Percentiles rank a stretch among this genome's conserved stretches.
Evolutionary conservation across 2,113 vertebrate species (phyloP).

Genomic region (Microcebus tavaratra): DNA sequence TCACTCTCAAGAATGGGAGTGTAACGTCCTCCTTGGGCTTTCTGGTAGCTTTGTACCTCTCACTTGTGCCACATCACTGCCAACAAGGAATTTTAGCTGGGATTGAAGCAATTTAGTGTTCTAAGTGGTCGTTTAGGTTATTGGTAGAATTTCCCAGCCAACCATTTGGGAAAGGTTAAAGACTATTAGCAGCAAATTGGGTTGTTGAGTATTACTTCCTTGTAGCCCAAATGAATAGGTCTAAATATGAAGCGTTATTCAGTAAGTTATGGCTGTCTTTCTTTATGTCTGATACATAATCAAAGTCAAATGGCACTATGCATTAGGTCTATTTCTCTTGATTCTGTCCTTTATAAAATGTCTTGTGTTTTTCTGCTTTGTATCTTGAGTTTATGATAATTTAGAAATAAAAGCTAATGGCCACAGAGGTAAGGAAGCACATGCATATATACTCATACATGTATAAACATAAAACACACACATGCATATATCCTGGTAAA

Average conservation of each 20-base stretch:
- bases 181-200: not conserved
- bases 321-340: not conserved
- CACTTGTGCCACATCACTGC: not conserved
- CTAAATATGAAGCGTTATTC: not conserved
- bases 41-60: not conserved
- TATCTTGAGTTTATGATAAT: not conserved
- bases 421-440: not conserved
- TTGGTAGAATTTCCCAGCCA: not conserved
- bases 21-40: not conserved
- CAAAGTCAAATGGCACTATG: not conserved
- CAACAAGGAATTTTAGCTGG: slow-evolving; percentile 23
- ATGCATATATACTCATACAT: not conserved
- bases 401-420: not conserved
- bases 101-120: not conserved
- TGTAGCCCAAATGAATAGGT: not conserved
- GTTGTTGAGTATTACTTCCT: not conserved
- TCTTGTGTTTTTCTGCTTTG: not conserved
- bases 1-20: not conserved
- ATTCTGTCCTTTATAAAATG: not conserved
- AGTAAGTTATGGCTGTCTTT: not conserved
- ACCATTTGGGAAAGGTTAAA: not conserved
- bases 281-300: not conserved
- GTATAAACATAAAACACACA: not conserved
- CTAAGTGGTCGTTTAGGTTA: not conserved
- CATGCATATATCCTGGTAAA: not conserved